A percentile compares a stretch with the other conserved stretches of the same genome.
Conservation (phyloP, 2,797 vertebrate species). For the Centroberyx gerrardi region DNA sequence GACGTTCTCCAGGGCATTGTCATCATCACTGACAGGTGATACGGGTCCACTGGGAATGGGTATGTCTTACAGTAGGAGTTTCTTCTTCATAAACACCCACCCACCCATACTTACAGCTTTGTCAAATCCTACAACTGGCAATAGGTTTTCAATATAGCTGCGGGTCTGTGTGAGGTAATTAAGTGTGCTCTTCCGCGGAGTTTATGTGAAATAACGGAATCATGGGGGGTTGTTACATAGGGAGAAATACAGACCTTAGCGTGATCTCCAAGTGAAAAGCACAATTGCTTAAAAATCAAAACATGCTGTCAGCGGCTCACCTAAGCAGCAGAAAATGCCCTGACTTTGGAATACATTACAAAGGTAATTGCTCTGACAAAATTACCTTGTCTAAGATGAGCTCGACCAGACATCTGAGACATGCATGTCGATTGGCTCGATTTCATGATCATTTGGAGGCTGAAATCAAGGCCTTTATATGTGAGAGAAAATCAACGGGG, state of each 20-base stretch:
- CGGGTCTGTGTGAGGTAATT: slow-evolving; percentile 79
- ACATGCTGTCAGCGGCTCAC: slow-evolving; percentile 92
- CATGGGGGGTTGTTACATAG: slow-evolving; percentile 73
- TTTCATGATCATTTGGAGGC: slow-evolving; percentile 92
- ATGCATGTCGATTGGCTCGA: slow-evolving; percentile 90
- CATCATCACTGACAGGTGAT: slow-evolving; percentile 85
- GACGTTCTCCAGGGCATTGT: slow-evolving; percentile 86
- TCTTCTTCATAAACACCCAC: slow-evolving; percentile 79
- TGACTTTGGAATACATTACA: slow-evolving; percentile 97
- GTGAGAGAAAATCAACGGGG: slow-evolving; percentile 75
- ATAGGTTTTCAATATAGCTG: slow-evolving; percentile 72
- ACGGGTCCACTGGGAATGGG: slow-evolving; percentile 77
- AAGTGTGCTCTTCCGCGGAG: slow-evolving; percentile 59
- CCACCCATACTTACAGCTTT: slow-evolving; percentile 76
- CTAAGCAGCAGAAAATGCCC: slow-evolving; percentile 91
- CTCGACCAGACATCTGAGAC: slow-evolving; percentile 86
- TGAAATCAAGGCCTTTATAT: slow-evolving; percentile 81
- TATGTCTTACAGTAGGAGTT: slow-evolving; percentile 76
- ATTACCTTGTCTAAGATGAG: slow-evolving; percentile 93
- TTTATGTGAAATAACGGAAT: slow-evolving; percentile 79
- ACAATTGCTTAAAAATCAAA: slow-evolving; percentile 94
- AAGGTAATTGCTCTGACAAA: slow-evolving; percentile 95
- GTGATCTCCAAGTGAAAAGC: slow-evolving; percentile 83
- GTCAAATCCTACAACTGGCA: slow-evolving; percentile 72
- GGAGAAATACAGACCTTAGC: slow-evolving; percentile 71